These are phyloP conservation scores for Cybosia mesomella DNA, from an alignment of 2,888 invertebrate genomes.

Conservation along the genomic window DNA sequence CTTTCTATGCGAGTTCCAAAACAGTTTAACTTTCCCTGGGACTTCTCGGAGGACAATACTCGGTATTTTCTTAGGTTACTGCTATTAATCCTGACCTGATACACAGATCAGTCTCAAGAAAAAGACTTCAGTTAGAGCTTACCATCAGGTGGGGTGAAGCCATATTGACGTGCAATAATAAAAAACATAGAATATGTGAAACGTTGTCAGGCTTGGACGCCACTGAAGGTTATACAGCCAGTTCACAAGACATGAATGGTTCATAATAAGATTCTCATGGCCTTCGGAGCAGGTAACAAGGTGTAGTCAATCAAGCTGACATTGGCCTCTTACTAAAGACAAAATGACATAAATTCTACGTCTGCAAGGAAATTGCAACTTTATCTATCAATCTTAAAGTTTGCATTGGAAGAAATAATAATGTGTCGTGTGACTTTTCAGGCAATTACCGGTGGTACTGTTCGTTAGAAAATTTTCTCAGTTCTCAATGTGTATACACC, in stretches of 20 bases:
- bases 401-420: slow-evolving; percentile 16
- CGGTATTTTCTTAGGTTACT: too few relatives aligned
- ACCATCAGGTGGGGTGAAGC: not conserved
- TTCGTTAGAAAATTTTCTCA: not conserved
- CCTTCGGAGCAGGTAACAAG: slow-evolving; percentile 34
- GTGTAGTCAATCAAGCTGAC: slow-evolving; percentile 48
- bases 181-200: not conserved
- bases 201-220: slow-evolving; percentile 15
- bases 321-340: slow-evolving; percentile 46
- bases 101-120: too few relatives aligned
- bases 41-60: too few relatives aligned
- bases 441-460: not conserved
- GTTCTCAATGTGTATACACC: not conserved
- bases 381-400: slow-evolving; percentile 29
- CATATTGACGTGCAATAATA: not conserved
- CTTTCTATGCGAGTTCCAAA: too few relatives aligned
- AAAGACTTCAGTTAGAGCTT: not conserved
- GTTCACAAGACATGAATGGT: slow-evolving; percentile 44
- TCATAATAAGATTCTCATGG: slow-evolving; percentile 48
- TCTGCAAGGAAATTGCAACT: slow-evolving; percentile 33
- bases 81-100: too few relatives aligned
- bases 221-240: slow-evolving; percentile 16
- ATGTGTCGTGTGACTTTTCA: not conserved
- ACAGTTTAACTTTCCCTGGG: too few relatives aligned
- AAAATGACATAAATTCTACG: slow-evolving; percentile 50